Conservation (phyloP, 2,797 vertebrate genomes). For the Enteromius unitaeniatus region DNA sequence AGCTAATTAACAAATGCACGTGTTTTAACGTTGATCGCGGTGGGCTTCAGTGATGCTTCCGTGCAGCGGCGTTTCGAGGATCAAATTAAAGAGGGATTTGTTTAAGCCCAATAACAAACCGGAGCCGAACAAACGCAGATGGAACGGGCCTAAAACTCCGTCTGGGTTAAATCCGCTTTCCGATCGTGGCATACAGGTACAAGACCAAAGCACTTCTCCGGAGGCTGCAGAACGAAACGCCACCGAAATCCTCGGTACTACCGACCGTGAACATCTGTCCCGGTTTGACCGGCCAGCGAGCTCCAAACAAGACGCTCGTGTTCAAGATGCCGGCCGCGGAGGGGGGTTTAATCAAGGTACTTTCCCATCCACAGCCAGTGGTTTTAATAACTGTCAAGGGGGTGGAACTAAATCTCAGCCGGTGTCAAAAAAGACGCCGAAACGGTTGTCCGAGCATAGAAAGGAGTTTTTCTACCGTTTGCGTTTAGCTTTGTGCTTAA, state of each 20-base stretch:
- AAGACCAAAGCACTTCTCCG: not conserved
- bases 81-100: slow-evolving; percentile 44
- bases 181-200: not conserved
- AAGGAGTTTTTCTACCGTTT: slow-evolving; percentile 31
- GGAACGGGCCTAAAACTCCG: slow-evolving; percentile 13
- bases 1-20: not conserved
- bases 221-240: no score
- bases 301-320: not conserved
- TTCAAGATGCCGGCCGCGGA: not conserved
- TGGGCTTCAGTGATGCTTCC: slow-evolving; percentile 13
- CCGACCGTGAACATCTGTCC: not conserved
- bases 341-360: slow-evolving; percentile 38
- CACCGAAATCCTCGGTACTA: not conserved
- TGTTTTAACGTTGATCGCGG: not conserved
- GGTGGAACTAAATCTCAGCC: not conserved
- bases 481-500: slow-evolving; percentile 40
- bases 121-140: slow-evolving; percentile 46
- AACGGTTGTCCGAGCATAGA: slow-evolving; percentile 4
- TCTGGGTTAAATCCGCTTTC: slow-evolving; percentile 2
- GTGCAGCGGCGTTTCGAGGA: slow-evolving; percentile 16
- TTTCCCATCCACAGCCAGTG: slow-evolving; percentile 5
- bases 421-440: not conserved
- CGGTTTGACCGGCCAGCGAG: not conserved
- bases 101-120: slow-evolving; percentile 16
- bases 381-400: not conserved